Evolutionary conservation across 2,113 vertebrate species (phyloP), one percentile per base, ranked within the genome.

Genomic region (Pterocles gutturalis): DNA sequence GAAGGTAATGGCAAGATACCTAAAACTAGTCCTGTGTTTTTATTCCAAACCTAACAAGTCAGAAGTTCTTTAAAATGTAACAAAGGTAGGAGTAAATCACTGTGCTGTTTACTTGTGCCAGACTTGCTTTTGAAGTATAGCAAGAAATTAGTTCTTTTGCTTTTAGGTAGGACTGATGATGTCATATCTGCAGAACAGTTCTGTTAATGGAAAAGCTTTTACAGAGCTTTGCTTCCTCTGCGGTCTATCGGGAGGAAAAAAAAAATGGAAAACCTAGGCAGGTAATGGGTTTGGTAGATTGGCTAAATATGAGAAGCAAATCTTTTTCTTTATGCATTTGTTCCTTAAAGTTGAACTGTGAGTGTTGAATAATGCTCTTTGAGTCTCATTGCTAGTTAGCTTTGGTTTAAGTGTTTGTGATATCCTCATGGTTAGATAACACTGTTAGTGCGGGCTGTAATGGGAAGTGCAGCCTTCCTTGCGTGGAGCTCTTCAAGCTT

Each of bases 401-500:
- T 81, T 78, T 91, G n/a, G 64, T 91, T 61, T 75, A 87, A 87
- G 69, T 86, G 25, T 83, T 94, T 90, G 87, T 80, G 71, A 49
- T 86, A 36, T 57, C 43, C 81, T 76, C 0, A 0, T 81, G 71
- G 87, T 86, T 73, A 93, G 88, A n/a, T 94, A 86, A 92, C 25
- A 16, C 34, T 79, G 6, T 91, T 94, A 89, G 38, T 83, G 69
- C 1, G 0, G 67, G 29, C 6, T 70, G 20, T 94, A 93, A 87
- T 83, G 90, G 90, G 82, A 78, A 70, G 62, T 80, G 75, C 82
- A 80, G 54, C 22, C 43, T 86, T 66, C 29, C 90, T 89, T 89
- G 73, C 91, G 84, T 79, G 78, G n/a, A 95, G 34, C 70, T 89
- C 64, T 91, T 93, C 73, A 88, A 83, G 83, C 67, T 90, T 94